Base-by-base conservation (phyloP, 1,140 invertebrate species). In the Conus ventricosus region DNA sequence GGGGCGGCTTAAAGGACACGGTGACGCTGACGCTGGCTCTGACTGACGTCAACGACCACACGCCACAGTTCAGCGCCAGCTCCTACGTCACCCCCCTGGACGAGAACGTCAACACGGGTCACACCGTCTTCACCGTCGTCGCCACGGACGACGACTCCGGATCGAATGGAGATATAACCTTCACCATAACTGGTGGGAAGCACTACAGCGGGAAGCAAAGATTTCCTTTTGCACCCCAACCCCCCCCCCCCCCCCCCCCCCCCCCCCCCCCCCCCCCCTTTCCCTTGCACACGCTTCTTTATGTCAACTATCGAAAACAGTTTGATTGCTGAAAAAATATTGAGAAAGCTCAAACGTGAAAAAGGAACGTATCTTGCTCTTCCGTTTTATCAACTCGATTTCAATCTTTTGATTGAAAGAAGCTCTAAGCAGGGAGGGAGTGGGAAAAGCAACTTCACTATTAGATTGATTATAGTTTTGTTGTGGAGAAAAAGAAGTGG, bases 21-120 rank as follows among this genome's bases (percentile, higher is more conserved):
- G 84, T 89, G 55, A 90, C 89, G 15, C 71, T 93, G 25, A 90
- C 88, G 13, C 86, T 95, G 15, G 57, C 78, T 25, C 75, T 94
- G 17, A 81, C 76, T 97, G 98, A 99, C 94, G 96, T 98, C 27
- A 99, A 99, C 94, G 98, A 99, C 95, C 87, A 92, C 88, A 90
- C 87, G 98, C 98, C 98, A 0, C 95, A 98, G 27, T 99, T 99
- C 88, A 88, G 67, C 23, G 80, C 87, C 71, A 87, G 86, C 20
- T 75, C 88, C 5, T 92, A 91, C 27, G 83, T 76, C 82, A 88
- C 91, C 51, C 80, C 71, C 25, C 85, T 93, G 13, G 76, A 91
- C 60, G 93, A 93, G 39, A 90, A 90, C 63, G 85, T 87, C 53
- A 39, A 20, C 15, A 78, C 27, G 5, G 81, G 88, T 0, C 67